Evolutionary conservation across 2,888 invertebrate genomes (phyloP).

Genomic region (Scelioninae gen. 1): DNA sequence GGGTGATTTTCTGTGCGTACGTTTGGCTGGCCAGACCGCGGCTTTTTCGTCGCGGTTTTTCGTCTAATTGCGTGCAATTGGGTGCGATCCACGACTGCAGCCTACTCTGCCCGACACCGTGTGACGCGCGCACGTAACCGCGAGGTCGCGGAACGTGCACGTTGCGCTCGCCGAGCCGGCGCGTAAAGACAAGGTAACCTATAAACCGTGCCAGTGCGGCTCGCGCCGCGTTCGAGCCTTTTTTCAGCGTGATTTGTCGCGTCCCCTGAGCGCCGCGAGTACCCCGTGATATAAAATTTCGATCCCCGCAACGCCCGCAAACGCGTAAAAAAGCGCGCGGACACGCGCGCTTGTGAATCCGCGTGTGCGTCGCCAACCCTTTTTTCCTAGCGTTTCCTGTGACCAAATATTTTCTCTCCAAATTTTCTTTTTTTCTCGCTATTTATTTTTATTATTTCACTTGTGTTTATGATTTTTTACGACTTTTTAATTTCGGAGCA

Average conservation of each 20-base stretch:
- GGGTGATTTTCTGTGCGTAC: conserved; percentile 73
- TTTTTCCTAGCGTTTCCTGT: too few species aligned
- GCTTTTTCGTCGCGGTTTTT: conserved; percentile 70
- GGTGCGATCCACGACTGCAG: conserved; percentile 26
- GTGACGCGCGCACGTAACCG: conserved; percentile 48
- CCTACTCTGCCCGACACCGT: conserved; percentile 22
- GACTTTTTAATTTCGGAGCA: too few species aligned
- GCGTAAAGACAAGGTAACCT: conserved; percentile 83
- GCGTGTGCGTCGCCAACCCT: too few species aligned
- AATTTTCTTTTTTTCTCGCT: too few species aligned
- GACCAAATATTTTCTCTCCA: too few species aligned
- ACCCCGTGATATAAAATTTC: neutral
- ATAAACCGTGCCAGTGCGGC: conserved; percentile 75
- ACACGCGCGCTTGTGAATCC: too few species aligned
- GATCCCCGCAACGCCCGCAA: neutral
- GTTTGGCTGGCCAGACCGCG: conserved; percentile 58
- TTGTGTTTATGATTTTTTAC: too few species aligned
- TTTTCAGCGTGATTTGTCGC: conserved; percentile 4
- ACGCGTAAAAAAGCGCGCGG: neutral
- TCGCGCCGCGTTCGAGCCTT: conserved; percentile 25
- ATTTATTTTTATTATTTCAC: too few species aligned
- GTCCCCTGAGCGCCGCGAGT: neutral
- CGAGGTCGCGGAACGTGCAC: conserved; percentile 50
- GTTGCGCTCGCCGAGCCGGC: conserved; percentile 80
- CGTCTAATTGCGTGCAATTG: conserved; percentile 42